phyloP scores from a whole-genome alignment of 1,140 invertebrate species.

The Bacillus rossius region DNA sequence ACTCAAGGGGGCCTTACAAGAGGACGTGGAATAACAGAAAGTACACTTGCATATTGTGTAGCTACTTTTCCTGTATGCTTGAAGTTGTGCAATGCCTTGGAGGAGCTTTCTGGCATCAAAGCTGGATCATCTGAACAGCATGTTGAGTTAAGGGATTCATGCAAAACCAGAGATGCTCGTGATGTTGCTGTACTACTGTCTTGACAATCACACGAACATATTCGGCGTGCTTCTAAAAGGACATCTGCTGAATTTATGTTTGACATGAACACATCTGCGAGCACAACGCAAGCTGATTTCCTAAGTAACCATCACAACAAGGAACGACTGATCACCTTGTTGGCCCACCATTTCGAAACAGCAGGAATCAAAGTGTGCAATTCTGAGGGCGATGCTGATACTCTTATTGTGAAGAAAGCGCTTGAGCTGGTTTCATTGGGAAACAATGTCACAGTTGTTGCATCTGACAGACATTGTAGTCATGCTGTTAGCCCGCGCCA shows the following conservation, averaged over 20 bases:
- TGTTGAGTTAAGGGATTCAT: constrained; percentile 35
- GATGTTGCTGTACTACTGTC: constrained; percentile 37
- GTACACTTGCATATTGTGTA: constrained; percentile 37
- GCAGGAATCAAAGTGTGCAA: constrained; percentile 2
- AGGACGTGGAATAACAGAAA: constrained; percentile 34
- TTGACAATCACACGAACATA: constrained; percentile 22
- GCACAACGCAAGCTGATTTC: constrained; percentile 18
- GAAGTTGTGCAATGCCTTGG: constrained; percentile 24
- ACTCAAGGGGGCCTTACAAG: constrained; percentile 35
- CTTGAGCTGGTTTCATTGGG: neutral
- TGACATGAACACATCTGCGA: neutral
- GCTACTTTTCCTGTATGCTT: constrained; percentile 28
- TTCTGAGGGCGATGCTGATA: constrained; percentile 15
- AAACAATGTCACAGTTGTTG: constrained; percentile 1
- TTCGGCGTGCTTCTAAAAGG: neutral
- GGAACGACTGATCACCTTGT: constrained; percentile 15
- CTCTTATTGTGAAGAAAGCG: constrained; percentile 11
- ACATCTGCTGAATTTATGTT: neutral
- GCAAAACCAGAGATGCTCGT: constrained; percentile 35
- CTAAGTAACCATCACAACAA: constrained; percentile 18
- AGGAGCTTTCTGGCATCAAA: constrained; percentile 33
- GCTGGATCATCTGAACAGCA: constrained; percentile 39
- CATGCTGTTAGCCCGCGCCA: neutral
- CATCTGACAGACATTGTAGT: neutral
- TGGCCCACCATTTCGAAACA: constrained; percentile 1